phyloP scores from a whole-genome alignment of 2,888 invertebrate species.

The Agriopis leucophaearia region DNA sequence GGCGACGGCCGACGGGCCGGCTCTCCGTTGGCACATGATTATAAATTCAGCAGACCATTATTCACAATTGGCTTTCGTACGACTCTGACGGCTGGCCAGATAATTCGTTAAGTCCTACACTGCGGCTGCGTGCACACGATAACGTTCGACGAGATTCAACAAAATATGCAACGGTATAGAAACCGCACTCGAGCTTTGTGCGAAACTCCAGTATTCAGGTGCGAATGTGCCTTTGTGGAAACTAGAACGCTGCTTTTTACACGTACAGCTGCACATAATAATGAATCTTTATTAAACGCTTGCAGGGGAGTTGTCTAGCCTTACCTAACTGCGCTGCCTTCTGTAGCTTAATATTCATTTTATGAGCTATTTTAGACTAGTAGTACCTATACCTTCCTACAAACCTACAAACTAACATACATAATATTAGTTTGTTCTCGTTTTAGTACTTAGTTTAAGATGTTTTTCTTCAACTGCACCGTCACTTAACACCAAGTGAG shows the following conservation, averaged over 20 bases:
- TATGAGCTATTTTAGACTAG: conserved; percentile 7
- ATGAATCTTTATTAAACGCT: conserved; percentile 25
- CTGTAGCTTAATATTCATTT: conserved; percentile 3
- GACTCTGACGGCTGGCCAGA: conserved; percentile 73
- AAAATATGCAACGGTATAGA: conserved; percentile 62
- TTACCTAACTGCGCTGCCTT: background rate
- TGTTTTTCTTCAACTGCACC: too few relatives aligned
- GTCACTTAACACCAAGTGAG: too few relatives aligned
- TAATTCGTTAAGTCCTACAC: conserved; percentile 82
- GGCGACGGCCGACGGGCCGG: conserved; percentile 19
- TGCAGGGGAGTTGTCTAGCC: conserved; percentile 6
- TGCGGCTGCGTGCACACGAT: conserved; percentile 78
- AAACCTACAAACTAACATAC: too few relatives aligned
- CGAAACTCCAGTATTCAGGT: conserved; percentile 24
- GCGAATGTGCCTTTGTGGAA: conserved; percentile 25
- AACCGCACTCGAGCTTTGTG: conserved; percentile 37
- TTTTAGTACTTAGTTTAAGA: too few relatives aligned
- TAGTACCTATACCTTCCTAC: too few relatives aligned
- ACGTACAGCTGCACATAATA: conserved; percentile 9
- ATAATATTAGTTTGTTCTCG: too few relatives aligned
- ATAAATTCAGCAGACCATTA: conserved; percentile 62
- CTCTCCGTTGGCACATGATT: conserved; percentile 48
- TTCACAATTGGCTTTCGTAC: conserved; percentile 79
- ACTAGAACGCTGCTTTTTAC: conserved; percentile 19
- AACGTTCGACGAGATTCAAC: conserved; percentile 74